Evolutionary conservation across 2,888 invertebrate genomes (phyloP), one percentile per base, ranked within the genome.

Genomic region (Oscheius onirici): DNA sequence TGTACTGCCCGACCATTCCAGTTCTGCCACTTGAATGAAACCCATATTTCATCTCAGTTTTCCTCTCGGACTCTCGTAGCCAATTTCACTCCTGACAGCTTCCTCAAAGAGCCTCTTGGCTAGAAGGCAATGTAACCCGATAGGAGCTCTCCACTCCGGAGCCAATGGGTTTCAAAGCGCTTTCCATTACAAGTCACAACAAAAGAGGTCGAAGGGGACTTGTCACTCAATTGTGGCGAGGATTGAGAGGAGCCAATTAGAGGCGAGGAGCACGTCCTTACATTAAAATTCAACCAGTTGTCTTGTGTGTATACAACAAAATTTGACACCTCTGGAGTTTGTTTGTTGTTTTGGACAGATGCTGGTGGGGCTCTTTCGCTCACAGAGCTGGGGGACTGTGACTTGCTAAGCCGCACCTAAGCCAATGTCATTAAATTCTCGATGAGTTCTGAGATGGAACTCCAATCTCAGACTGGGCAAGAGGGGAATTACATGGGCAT

Each of bases 361-460:
- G 17, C 57, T 26, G 17, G 63, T n/a, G 8, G 34, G 34, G 15
- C 44, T 26, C 69, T 60, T 69, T 28, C 69, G 28, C 58, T 69
- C 44, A 24, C 40, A 8, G 34, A 8, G 34, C 3, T 8, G 8
- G 34, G 34, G 13, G 15, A 34, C 20, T 46, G 43, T 28, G 34
- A 69, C 58, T 69, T 69, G 58, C 60, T 69, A 69, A 69, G 69
- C 69, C 41, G 34, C 17, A 22, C 52, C 57, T 69, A 69, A 69
- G 28, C 69, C 69, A 69, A 69, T 43, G 58, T 69, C 69, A 69
- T 69, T 69, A 69, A 49, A 57, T 34, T 26, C 34, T 34, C 34
- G 34, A 34, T 34, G 34, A 34, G 34, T 8, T 34, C 34, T 34
- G 34, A n/a, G n/a, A 28, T 26, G 17, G 34, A 22, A 28, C 24